Evolutionary conservation across 2,888 invertebrate genomes (phyloP), one percentile per base, ranked within the genome.

Genomic region (Chorisops tibialis): DNA sequence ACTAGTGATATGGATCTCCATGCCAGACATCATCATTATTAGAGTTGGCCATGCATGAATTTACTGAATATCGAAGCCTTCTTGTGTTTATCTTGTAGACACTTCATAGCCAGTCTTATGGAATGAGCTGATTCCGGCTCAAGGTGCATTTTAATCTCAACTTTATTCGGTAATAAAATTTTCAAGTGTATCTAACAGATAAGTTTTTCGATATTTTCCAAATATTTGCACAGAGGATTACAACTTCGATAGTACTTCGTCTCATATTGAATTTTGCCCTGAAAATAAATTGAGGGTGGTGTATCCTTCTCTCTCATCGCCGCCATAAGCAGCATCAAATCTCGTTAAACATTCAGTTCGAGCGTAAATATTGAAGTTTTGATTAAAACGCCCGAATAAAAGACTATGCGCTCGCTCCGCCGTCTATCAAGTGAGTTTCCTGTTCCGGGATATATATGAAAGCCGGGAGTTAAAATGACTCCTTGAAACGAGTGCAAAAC

Each of bases 321-420:
- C 21, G 19, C 38, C 50, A 18, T 30, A 4, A 30, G 35, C 50
- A 12, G 30, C 50, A 16, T 50, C 11, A 50, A 16, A 41, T 37
- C 52, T 18, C 39, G 38, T 52, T 39, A 37, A 52, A 38, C 43
- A 56, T 56, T 56, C 56, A 56, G 43, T 56, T 22, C 16, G 18
- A 43, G 24, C 18, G 43, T 43, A 56, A 56, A 56, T 56, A 56
- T 56, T 45, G 37, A 56, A 56, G 56, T 56, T 56, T 39, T 56
- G 56, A 56, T 56, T 56, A 56, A 45, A 56, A 56, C 56, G 56
- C 45, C 43, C 12, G 54, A 38, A 51, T 41, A 54, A 54, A 54
- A 54, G 39, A 14, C 30, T 30, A 16, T 14, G 14, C 14, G 43
- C 43, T 39, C 39, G 24, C 54, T 39, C 24, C 30, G 19, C 43